Base-by-base conservation (phyloP, 2,113 vertebrate species). In the Parus major region DNA sequence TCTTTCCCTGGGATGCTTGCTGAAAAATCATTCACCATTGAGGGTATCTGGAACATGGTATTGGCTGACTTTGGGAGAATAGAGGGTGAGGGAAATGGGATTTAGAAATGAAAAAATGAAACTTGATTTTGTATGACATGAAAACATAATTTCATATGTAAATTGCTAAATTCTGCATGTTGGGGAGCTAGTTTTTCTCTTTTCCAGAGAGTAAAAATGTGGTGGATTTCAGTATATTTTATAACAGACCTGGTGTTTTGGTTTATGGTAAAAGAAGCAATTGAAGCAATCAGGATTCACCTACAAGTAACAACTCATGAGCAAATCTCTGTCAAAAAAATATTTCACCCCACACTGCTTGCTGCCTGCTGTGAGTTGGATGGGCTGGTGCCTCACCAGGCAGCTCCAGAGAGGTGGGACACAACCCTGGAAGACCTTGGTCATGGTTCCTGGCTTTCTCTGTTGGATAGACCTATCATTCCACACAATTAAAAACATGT, bases 311-410 rank as follows among this genome's bases (percentile, higher is more conserved):
- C 9, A 65, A 24, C 15, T 73, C 4, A 11, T 31, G 36, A 93
- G 42, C n/a, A 83, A 66, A 80, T 47, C 4, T 59, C 14, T 12
- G 24, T 66, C 53, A 33, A 33, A 70, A 57, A 24, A 39, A 5
- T 2, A 15, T 3, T 16, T 81, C 0, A 0, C 7, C 33, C 33
- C 3, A 6, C 66, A 14, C 15, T 23, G 0, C 33, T 61, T 25
- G 9, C 20, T 85, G n/a, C 22, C 7, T 57, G 8, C 36, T 28
- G 22, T 0, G 2, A 46, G 10, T 2, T 80, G 55, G 20, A 17
- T 1, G 5, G 12, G 9, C 19, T 86, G 36, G 20, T 41, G 5
- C 69, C 61, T 94, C 35, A 27, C 13, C 31, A 60, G 28, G 33
- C 41, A 88, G 56, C n/a, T 22, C 3, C 13, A 50, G 53, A 33